These are phyloP conservation scores for Itoplectis maculator DNA, from an alignment of 2,888 invertebrate species.

Conservation along the genomic window DNA sequence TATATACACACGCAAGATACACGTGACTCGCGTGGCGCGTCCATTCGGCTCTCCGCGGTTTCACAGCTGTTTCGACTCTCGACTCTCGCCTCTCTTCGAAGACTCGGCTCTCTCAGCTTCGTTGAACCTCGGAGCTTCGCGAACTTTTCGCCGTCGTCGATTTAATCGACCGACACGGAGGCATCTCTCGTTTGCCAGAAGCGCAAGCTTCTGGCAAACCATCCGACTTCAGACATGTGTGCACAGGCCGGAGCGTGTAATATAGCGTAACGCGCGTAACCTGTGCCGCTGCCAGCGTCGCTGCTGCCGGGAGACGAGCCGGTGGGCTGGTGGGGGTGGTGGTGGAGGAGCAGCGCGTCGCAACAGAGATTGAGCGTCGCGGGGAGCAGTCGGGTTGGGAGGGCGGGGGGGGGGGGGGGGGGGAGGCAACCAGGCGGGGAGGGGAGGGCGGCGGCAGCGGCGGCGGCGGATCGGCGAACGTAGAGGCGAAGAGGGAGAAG, in stretches of 20 bases:
- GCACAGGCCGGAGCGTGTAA: constrained; percentile 5
- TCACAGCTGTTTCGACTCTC: neutral
- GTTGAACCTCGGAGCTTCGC: no score
- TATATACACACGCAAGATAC: no score
- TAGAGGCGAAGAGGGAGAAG: constrained; percentile 64
- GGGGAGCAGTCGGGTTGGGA: neutral
- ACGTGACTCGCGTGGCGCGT: no score
- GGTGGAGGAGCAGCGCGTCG: constrained; percentile 30
- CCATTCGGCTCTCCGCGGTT: no score
- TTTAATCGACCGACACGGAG: neutral
- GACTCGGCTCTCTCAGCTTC: no score
- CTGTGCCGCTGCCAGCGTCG: neutral
- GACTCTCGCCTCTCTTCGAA: no score
- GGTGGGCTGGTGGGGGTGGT: constrained; percentile 21
- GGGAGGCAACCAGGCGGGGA: no score
- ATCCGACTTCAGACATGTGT: neutral
- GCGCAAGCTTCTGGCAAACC: no score
- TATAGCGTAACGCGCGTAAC: constrained; percentile 13
- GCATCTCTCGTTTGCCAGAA: neutral
- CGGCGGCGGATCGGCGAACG: no score
- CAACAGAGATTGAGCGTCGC: constrained; percentile 31
- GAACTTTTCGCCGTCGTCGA: neutral
- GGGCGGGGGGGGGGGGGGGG: constrained; percentile 31
- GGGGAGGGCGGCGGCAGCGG: constrained; percentile 2
- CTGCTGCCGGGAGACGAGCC: constrained; percentile 29